Evolutionary conservation across 2,888 invertebrate genomes (phyloP).

Genomic region (Scaptodrosophila latifasciaeformis): DNA sequence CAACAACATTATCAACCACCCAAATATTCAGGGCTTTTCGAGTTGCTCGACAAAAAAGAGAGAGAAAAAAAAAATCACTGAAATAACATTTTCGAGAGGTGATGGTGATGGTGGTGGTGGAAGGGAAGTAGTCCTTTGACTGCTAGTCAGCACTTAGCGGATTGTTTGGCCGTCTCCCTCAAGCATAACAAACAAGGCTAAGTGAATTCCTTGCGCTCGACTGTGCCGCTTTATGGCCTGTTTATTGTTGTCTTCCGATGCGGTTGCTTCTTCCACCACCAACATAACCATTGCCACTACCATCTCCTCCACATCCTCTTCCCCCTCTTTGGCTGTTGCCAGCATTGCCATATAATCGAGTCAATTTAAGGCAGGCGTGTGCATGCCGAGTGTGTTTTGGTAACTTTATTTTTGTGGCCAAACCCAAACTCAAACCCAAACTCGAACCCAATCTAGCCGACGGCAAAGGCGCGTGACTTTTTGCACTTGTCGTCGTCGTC

Average conservation of each 20-base stretch:
- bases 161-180: slow-evolving; percentile 73
- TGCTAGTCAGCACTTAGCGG: slow-evolving; percentile 72
- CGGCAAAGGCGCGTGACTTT: slow-evolving; percentile 69
- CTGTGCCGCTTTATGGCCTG: slow-evolving; percentile 68
- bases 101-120: slow-evolving; percentile 1
- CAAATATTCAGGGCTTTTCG: too few species aligned
- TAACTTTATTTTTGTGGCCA: slow-evolving; percentile 51
- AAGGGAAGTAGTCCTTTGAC: not conserved
- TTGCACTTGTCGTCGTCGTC: slow-evolving; percentile 65
- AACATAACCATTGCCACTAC: too few species aligned
- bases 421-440: not conserved
- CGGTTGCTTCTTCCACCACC: not conserved
- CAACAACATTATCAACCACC: not conserved
- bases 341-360: slow-evolving; percentile 70
- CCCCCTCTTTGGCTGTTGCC: slow-evolving; percentile 2
- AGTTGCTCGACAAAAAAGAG: not conserved
- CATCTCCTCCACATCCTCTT: too few species aligned
- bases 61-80: slow-evolving; percentile 65
- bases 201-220: slow-evolving; percentile 69
- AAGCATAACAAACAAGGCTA: slow-evolving; percentile 74
- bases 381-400: slow-evolving; percentile 39
- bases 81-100: slow-evolving; percentile 44
- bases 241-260: slow-evolving; percentile 58
- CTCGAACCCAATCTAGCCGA: slow-evolving; percentile 12
- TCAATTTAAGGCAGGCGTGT: slow-evolving; percentile 60